Base-by-base conservation (phyloP, 2,888 invertebrate genomes). In the Mechanitis messenoides region DNA sequence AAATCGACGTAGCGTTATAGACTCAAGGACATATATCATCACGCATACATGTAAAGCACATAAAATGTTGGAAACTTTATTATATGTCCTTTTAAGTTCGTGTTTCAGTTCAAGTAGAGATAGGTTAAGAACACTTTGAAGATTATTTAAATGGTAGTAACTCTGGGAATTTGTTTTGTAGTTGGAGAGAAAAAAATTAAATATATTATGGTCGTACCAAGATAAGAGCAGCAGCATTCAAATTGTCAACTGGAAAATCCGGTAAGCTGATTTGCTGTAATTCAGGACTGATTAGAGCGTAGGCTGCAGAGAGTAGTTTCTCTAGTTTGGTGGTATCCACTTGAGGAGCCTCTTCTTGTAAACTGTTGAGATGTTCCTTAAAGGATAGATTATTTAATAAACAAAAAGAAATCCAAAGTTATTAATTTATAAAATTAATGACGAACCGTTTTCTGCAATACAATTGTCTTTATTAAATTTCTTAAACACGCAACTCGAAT, bases 181-280 rank as follows among this genome's bases (percentile, higher is more conserved):
- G 35, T 35, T 35, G 42, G 42, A 9, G 9, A 42, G 42, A 9
- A 42, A 42, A 1, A 3, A 9, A 9, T 42, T 9, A 42, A 42
- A 42, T 42, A 0, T 9, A 9, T 42, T 42, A 2, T 42, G 7
- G 3, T 79, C 83, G 87, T 93, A 89, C 96, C 92, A 96, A 74
- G 65, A 96, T 92, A 65, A 87, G 81, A 3, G 94, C 94, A 42
- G 93, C 93, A 4, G 92, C 79, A 0, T 88, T 83, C 56, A 98
- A 82, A 83, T 94, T 96, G 75, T 97, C 96, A 1, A 97, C 80
- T 0, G 98, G 98, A 80, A 98, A 98, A 85, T 98, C 97, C 0
- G 97, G 97, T 62, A 98, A 84, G 60, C 94, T 94, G 61, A 97
- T 89, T 62, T 87, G 84, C 73, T 88, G 88, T 55, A 95, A 92